phyloP scores from a whole-genome alignment of 2,797 vertebrate genomes.

The Aulostomus chinensis region DNA sequence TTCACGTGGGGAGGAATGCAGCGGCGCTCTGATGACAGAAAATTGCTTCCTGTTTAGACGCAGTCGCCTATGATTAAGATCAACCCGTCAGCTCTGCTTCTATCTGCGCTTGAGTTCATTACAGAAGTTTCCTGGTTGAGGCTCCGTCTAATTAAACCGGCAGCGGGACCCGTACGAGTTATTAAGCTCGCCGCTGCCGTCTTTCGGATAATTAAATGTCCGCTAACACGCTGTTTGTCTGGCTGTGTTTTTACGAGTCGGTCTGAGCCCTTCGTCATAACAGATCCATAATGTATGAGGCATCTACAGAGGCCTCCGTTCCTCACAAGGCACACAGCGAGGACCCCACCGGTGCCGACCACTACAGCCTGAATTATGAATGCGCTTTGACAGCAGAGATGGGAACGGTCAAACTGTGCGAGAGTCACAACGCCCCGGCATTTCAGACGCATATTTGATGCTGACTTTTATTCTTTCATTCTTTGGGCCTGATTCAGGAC shows the following conservation, averaged over 20 bases:
- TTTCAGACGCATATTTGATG: too few species aligned
- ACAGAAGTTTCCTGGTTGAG: conserved; percentile 10
- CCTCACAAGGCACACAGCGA: conserved; percentile 65
- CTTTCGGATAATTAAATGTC: background rate
- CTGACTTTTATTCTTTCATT: too few species aligned
- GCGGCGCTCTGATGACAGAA: conserved; percentile 37
- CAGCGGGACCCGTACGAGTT: too few species aligned
- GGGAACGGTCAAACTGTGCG: conserved; percentile 1
- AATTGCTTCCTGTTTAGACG: conserved; percentile 57
- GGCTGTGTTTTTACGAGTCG: conserved; percentile 46
- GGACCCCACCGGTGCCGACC: conserved; percentile 46
- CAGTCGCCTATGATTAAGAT: conserved; percentile 36
- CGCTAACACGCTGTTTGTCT: too few species aligned
- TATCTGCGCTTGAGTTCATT: conserved; percentile 25
- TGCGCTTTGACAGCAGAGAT: conserved; percentile 47
- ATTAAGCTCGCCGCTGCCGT: too few species aligned
- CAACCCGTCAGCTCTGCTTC: conserved; percentile 9
- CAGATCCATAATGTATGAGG: conserved; percentile 69
- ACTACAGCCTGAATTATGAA: conserved; percentile 68
- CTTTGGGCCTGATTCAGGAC: conserved; percentile 14
- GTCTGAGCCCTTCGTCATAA: conserved; percentile 17
- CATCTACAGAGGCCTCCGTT: conserved; percentile 56
- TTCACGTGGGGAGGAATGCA: conserved; percentile 36
- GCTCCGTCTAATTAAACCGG: conserved; percentile 44
- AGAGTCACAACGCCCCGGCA: too few species aligned